A percentile compares a stretch with the other conserved stretches of the same genome.
phyloP scores from a whole-genome alignment of 2,113 vertebrate genomes.

The Noctilio leporinus region DNA sequence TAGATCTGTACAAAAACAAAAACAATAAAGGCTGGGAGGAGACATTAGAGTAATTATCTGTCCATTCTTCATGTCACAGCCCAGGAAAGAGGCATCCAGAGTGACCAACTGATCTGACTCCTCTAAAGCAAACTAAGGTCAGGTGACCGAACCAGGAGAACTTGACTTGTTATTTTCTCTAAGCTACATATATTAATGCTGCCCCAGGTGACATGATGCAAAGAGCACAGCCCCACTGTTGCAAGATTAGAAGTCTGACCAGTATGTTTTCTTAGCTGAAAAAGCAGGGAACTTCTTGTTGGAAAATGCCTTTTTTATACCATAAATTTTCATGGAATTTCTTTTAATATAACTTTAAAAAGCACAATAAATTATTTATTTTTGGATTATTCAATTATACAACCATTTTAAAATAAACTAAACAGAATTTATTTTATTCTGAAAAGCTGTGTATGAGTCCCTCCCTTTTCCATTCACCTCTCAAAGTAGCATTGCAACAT shows the following conservation, averaged over 20 bases:
- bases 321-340: background rate
- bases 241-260: background rate
- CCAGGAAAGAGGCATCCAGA: background rate
- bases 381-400: background rate
- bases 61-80: background rate
- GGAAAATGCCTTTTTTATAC: background rate
- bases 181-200: background rate
- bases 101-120: background rate
- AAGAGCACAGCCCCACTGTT: background rate
- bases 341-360: background rate
- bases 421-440: constrained; percentile 25
- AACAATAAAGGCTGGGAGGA: background rate
- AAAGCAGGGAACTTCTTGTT: background rate
- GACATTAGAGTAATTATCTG: background rate
- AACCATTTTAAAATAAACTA: background rate
- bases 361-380: background rate
- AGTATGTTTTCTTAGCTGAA: background rate
- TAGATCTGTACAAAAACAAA: background rate
- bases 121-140: background rate
- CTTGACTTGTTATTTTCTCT: background rate
- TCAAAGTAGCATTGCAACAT: background rate
- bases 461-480: background rate
- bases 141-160: background rate
- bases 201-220: background rate
- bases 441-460: background rate